A percentile compares a stretch with the other conserved stretches of the same genome.
phyloP scores from a whole-genome alignment of 2,113 vertebrate genomes.

The Boulengeromyrus knoepffleri region DNA sequence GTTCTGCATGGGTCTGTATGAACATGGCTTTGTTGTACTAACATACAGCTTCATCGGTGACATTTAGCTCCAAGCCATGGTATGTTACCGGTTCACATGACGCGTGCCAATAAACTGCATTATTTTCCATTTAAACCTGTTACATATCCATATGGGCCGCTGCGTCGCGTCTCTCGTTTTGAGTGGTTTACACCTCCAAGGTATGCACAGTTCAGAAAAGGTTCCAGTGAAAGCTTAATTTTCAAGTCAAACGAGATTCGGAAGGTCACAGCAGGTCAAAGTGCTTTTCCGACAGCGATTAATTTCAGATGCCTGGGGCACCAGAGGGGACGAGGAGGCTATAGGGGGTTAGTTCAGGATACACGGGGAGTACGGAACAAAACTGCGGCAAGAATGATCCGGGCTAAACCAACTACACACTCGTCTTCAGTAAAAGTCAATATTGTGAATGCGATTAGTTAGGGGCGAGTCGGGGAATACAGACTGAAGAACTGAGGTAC shows the following conservation, averaged over 20 bases:
- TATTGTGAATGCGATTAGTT: background rate
- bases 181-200: background rate
- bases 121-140: background rate
- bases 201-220: background rate
- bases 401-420: background rate
- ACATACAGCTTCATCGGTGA: background rate
- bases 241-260: background rate
- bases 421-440: background rate
- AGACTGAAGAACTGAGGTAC: constrained; percentile 26
- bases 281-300: background rate
- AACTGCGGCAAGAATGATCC: background rate
- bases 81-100: background rate
- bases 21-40: background rate
- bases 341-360: background rate
- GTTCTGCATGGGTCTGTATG: background rate
- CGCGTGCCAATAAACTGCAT: background rate
- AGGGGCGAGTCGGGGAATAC: constrained; percentile 10
- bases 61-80: background rate
- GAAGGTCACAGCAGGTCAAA: background rate
- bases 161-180: background rate
- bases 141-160: background rate
- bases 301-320: background rate
- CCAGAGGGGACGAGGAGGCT: background rate
- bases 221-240: background rate
- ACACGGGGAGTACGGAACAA: background rate